Percentiles rank a stretch among this genome's conserved stretches.
phyloP scores from a whole-genome alignment of 2,113 vertebrate genomes.

The Daubentonia madagascariensis region DNA sequence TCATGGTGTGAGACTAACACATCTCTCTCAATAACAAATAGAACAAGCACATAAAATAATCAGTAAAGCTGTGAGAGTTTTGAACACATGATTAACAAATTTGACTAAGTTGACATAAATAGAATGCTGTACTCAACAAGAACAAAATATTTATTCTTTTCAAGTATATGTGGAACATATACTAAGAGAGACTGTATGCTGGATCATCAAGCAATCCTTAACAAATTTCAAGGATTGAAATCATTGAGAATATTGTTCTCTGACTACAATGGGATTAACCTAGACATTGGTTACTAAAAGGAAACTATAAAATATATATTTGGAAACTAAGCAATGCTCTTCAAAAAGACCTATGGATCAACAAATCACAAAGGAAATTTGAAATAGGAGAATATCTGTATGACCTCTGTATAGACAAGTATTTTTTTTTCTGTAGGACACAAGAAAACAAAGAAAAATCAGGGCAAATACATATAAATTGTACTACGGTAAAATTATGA shows the following conservation, averaged over 20 bases:
- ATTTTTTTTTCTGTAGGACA: neutral
- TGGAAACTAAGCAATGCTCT: neutral
- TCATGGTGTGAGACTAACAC: neutral
- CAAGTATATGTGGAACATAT: neutral
- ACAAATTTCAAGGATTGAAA: neutral
- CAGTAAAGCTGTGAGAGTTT: neutral
- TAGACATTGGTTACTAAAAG: neutral
- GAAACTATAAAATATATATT: neutral
- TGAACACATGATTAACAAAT: neutral
- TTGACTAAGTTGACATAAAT: neutral
- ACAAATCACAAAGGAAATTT: neutral
- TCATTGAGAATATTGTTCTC: neutral
- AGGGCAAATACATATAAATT: neutral
- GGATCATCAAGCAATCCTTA: neutral
- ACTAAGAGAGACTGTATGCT: neutral
- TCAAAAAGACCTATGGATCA: neutral
- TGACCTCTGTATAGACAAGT: neutral
- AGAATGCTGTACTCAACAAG: neutral
- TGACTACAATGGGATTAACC: neutral
- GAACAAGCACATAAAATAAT: neutral
- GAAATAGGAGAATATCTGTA: neutral
- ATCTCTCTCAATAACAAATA: neutral
- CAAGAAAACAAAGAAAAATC: neutral
- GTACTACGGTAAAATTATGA: neutral
- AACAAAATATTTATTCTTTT: slow-evolving; percentile 46